Evolutionary conservation across 2,113 vertebrate species (phyloP).

Genomic region (Henicopernis longicauda): DNA sequence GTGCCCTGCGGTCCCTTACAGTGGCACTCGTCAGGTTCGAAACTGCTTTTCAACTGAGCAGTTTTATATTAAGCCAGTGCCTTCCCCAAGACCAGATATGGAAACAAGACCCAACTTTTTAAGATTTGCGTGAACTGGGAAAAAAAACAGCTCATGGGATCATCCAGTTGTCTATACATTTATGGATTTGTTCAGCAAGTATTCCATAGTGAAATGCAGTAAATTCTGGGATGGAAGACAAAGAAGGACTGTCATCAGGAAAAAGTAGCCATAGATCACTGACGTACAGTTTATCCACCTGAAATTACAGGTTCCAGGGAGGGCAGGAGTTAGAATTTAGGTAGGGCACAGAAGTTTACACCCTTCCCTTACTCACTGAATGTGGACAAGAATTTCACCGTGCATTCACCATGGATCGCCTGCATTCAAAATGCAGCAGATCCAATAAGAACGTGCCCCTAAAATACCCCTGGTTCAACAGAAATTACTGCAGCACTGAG

Average conservation of each 20-base stretch:
- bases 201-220: neutral
- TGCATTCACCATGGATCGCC: neutral
- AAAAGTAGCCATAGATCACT: neutral
- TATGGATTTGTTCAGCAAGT: neutral
- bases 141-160: neutral
- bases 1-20: fast-evolving
- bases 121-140: neutral
- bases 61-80: neutral
- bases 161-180: neutral
- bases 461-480: neutral
- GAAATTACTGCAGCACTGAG: neutral
- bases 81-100: neutral
- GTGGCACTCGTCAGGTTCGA: neutral
- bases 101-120: neutral
- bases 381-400: neutral
- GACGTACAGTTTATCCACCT: neutral
- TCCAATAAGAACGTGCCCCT: neutral
- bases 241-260: neutral
- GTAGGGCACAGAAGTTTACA: neutral
- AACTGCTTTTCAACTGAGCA: neutral
- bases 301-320: neutral
- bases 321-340: neutral
- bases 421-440: neutral
- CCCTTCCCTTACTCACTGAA: neutral
- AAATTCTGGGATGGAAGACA: neutral